Percentiles rank a stretch among this genome's conserved stretches.
Evolutionary conservation across 2,888 invertebrate genomes (phyloP).

Genomic region (Congeria kusceri): DNA sequence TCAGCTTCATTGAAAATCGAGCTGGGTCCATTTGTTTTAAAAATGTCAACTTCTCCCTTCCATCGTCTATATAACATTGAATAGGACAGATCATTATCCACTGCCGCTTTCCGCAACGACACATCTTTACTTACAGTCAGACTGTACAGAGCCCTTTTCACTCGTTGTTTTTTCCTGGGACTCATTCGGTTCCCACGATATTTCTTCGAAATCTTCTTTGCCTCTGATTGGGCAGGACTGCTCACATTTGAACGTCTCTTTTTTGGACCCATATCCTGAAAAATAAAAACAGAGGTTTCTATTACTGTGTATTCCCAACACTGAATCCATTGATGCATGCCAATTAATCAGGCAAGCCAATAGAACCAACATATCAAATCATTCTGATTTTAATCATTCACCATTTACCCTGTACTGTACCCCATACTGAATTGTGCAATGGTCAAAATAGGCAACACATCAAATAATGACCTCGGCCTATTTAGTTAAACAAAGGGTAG

Average conservation of each 20-base stretch:
- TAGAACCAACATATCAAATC: no score
- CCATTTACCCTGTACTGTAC: no score
- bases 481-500: no score
- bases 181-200: constrained; percentile 20
- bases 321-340: no score
- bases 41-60: constrained; percentile 9
- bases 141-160: constrained; percentile 17
- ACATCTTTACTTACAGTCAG: constrained; percentile 15
- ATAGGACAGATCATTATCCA: constrained; percentile 17
- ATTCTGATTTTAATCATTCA: no score
- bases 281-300: neutral
- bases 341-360: no score
- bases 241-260: neutral
- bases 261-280: constrained; percentile 32
- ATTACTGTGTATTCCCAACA: no score
- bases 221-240: constrained; percentile 11
- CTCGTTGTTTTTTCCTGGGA: constrained; percentile 1
- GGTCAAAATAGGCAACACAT: no score
- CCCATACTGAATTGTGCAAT: no score
- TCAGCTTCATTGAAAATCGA: constrained; percentile 32
- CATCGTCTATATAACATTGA: constrained; percentile 27
- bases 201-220: constrained; percentile 20
- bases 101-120: constrained; percentile 17
- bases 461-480: no score
- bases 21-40: constrained; percentile 27